Percentiles rank a stretch among this genome's conserved stretches.
These are phyloP conservation scores for Lasioglossum lativentre DNA, from an alignment of 2,888 invertebrate genomes.

Conservation along the genomic window DNA sequence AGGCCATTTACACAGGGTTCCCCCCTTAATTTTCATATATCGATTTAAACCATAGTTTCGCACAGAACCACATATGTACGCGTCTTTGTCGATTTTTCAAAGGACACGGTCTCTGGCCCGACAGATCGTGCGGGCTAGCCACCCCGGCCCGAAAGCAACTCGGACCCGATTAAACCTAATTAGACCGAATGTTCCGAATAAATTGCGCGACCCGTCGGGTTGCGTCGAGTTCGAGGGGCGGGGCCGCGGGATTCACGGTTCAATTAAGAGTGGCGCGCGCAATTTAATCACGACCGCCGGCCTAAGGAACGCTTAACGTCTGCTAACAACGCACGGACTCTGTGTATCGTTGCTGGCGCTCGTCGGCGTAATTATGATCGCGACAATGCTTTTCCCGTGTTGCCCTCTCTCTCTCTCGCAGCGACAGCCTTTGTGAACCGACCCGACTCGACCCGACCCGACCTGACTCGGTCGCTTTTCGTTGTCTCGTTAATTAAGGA, in stretches of 20 bases:
- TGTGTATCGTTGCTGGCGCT: constrained; percentile 35
- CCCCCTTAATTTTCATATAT: no score
- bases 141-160: neutral
- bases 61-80: no score
- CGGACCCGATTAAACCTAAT: neutral
- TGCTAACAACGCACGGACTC: constrained; percentile 33
- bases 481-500: constrained; percentile 63
- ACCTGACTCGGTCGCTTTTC: constrained; percentile 23
- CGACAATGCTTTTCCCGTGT: constrained; percentile 48
- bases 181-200: constrained; percentile 2
- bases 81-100: no score
- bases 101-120: neutral
- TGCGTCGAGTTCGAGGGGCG: neutral
- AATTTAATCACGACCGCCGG: constrained; percentile 34
- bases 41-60: no score
- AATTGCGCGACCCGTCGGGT: neutral
- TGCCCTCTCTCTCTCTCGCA: neutral
- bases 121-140: neutral
- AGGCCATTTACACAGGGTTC: no score
- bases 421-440: constrained; percentile 16
- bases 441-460: neutral
- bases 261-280: constrained; percentile 40
- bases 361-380: constrained; percentile 40
- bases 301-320: constrained; percentile 35
- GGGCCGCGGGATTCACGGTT: constrained; percentile 36